Evolutionary conservation across 2,888 invertebrate species (phyloP).

Genomic region (Xestia xanthographa): DNA sequence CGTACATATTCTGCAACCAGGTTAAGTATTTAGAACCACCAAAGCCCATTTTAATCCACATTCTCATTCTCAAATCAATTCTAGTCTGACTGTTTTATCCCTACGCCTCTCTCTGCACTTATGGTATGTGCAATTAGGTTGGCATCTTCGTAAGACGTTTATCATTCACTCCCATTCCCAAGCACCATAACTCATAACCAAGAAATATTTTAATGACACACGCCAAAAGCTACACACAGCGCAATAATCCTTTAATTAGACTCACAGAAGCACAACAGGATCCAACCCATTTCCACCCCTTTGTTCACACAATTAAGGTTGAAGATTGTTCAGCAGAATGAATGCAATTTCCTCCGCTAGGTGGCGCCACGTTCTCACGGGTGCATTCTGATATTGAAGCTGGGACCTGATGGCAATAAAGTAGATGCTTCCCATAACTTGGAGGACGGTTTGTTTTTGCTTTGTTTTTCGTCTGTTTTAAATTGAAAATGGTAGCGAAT

Average conservation of each 20-base stretch:
- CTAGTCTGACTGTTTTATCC: not conserved
- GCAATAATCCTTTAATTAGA: constrained; percentile 53
- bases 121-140: not conserved
- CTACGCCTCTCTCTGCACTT: not conserved
- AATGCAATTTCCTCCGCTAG: constrained; percentile 58
- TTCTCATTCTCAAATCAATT: not conserved
- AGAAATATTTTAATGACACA: constrained; percentile 31
- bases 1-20: too few species aligned
- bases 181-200: constrained; percentile 21
- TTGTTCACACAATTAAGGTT: not conserved
- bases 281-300: not conserved
- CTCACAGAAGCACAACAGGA: not conserved
- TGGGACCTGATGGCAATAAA: constrained; percentile 66
- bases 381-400: constrained; percentile 65
- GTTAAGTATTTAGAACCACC: too few species aligned
- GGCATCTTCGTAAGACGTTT: not conserved
- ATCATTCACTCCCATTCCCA: not conserved
- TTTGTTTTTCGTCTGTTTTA: constrained; percentile 38
- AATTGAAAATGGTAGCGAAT: constrained; percentile 42
- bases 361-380: constrained; percentile 52
- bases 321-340: constrained; percentile 1
- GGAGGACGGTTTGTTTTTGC: constrained; percentile 20
- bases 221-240: constrained; percentile 26
- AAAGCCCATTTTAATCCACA: too few species aligned
- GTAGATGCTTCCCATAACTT: constrained; percentile 40